Evolutionary conservation across 2,888 invertebrate species (phyloP).

Genomic region (Drosophila imparisetae): DNA sequence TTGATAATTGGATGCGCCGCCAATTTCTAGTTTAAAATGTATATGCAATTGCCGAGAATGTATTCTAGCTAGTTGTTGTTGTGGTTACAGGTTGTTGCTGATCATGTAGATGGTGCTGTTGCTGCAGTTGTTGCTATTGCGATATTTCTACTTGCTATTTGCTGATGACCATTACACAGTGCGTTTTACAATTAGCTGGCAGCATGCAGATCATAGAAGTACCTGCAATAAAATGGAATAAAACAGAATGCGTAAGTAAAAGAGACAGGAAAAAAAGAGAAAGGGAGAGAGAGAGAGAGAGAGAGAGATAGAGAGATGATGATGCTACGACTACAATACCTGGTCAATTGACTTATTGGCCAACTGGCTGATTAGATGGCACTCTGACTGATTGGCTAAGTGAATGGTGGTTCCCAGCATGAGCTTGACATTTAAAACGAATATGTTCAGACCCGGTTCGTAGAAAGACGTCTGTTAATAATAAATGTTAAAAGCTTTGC

Average conservation of each 20-base stretch:
- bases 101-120: slow-evolving; percentile 27
- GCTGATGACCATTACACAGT: slow-evolving; percentile 64
- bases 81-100: slow-evolving; percentile 42
- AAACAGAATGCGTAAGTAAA: slow-evolving; percentile 20
- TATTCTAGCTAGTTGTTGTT: slow-evolving; percentile 26
- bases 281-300: slow-evolving; percentile 9
- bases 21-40: slow-evolving; percentile 58
- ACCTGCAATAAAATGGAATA: slow-evolving; percentile 55
- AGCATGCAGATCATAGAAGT: slow-evolving; percentile 57
- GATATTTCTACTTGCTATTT: slow-evolving; percentile 40
- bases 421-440: slow-evolving; percentile 73
- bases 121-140: slow-evolving; percentile 27
- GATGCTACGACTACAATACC: background rate
- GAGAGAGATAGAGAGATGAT: background rate
- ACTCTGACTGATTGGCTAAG: slow-evolving; percentile 23
- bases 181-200: slow-evolving; percentile 66
- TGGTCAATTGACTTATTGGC: slow-evolving; percentile 23
- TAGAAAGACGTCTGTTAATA: slow-evolving; percentile 7
- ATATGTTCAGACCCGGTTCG: slow-evolving; percentile 39
- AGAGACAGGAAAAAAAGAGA: slow-evolving; percentile 14
- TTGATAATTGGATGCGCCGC: slow-evolving; percentile 56
- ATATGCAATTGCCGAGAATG: slow-evolving; percentile 47
- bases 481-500: slow-evolving; percentile 65
- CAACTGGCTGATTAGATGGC: slow-evolving; percentile 3
- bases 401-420: slow-evolving; percentile 46